Percentiles rank a stretch among this genome's conserved stretches.
phyloP scores from a whole-genome alignment of 1,140 invertebrate species.

The Tigriopus japonicus region DNA sequence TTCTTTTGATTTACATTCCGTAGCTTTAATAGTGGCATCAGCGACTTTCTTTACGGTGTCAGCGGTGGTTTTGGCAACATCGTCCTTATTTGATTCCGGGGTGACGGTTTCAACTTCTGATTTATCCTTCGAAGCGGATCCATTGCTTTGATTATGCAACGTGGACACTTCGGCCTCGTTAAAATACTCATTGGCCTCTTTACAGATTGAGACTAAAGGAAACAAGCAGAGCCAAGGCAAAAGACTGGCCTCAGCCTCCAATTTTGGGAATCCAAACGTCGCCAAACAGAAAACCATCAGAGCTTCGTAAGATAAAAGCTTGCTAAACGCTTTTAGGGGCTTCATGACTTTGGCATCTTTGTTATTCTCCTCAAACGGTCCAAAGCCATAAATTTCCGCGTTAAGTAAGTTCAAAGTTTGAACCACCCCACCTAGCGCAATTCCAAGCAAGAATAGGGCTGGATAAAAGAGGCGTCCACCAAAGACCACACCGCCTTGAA shows the following conservation, averaged over 20 bases:
- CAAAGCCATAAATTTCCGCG: background rate
- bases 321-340: background rate
- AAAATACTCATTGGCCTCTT: background rate
- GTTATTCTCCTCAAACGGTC: background rate
- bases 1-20: too few relatives aligned
- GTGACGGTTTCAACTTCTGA: background rate
- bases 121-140: background rate
- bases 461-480: background rate
- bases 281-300: background rate
- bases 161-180: background rate
- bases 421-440: background rate
- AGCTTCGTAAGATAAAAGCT: background rate
- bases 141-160: background rate
- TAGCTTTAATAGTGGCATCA: background rate
- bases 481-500: background rate
- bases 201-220: background rate
- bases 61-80: background rate
- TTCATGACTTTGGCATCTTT: background rate
- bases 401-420: background rate
- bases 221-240: background rate
- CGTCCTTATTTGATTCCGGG: background rate
- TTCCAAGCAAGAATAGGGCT: background rate
- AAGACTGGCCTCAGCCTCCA: background rate
- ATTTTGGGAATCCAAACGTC: background rate
- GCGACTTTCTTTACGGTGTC: background rate